A percentile compares a stretch with the other conserved stretches of the same genome.
Evolutionary conservation across 2,113 vertebrate genomes (phyloP).

Genomic region (Calonectris borealis): DNA sequence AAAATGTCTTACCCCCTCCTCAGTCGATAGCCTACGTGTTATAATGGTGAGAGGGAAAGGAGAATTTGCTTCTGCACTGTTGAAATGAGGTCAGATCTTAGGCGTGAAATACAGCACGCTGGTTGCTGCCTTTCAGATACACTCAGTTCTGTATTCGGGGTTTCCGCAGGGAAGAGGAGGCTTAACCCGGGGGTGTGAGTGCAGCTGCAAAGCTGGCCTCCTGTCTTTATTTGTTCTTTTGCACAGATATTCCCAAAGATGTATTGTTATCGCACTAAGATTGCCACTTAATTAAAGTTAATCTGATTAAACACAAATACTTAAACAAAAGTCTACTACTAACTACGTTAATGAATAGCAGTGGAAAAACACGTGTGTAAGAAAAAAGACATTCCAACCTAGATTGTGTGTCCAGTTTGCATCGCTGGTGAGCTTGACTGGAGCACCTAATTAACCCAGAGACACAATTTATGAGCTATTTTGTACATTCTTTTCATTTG

Average conservation of each 20-base stretch:
- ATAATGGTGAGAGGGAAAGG: accelerated
- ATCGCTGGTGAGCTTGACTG: neutral
- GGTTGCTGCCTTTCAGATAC: neutral
- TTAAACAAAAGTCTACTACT: neutral
- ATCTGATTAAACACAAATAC: neutral
- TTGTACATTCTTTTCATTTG: too few species aligned
- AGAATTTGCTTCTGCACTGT: neutral
- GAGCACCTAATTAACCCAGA: neutral
- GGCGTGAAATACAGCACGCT: accelerated
- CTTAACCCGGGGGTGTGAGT: neutral
- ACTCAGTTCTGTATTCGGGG: accelerated
- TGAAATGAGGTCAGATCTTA: neutral
- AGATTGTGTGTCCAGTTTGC: neutral
- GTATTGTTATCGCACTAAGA: neutral
- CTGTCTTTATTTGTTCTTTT: neutral
- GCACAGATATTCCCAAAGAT: neutral
- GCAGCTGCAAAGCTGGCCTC: neutral
- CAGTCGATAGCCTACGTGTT: accelerated
- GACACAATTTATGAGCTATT: neutral
- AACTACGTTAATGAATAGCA: neutral
- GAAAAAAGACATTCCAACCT: neutral
- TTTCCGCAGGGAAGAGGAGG: neutral
- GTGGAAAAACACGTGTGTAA: neutral
- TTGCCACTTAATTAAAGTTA: neutral
- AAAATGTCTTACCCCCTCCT: accelerated